Evolutionary conservation across 2,113 vertebrate species (phyloP).

Genomic region (Poeciliopsis prolifica): DNA sequence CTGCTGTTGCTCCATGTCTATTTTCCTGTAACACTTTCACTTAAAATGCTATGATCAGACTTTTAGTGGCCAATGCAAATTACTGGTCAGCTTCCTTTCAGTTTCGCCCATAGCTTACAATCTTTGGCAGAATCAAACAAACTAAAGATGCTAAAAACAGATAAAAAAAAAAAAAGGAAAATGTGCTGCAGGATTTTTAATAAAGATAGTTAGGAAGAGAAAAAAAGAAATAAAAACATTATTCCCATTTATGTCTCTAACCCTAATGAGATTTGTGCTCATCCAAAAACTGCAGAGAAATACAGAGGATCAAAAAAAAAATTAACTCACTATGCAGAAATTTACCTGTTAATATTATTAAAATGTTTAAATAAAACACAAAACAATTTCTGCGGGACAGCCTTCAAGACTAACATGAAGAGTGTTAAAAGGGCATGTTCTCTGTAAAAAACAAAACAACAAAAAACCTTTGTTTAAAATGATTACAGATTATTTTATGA

Average conservation of each 20-base stretch:
- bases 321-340: too few relatives aligned
- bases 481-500: neutral
- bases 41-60: too few relatives aligned
- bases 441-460: neutral
- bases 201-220: neutral
- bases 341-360: neutral
- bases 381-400: neutral
- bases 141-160: neutral
- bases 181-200: neutral
- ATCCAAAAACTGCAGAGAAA: too few relatives aligned
- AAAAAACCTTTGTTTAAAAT: neutral
- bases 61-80: too few relatives aligned
- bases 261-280: too few relatives aligned
- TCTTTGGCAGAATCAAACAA: neutral
- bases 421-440: too few relatives aligned
- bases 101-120: too few relatives aligned
- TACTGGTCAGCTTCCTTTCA: too few relatives aligned
- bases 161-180: neutral
- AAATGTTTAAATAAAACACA: neutral
- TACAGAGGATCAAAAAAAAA: too few relatives aligned
- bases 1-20: slow-evolving; percentile 24
- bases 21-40: neutral
- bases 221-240: neutral
- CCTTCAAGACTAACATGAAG: neutral
- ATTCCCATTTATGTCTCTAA: neutral